A percentile compares a stretch with the other conserved stretches of the same genome.
Evolutionary conservation across 2,888 invertebrate genomes (phyloP).

Genomic region (Ellobium chinense): DNA sequence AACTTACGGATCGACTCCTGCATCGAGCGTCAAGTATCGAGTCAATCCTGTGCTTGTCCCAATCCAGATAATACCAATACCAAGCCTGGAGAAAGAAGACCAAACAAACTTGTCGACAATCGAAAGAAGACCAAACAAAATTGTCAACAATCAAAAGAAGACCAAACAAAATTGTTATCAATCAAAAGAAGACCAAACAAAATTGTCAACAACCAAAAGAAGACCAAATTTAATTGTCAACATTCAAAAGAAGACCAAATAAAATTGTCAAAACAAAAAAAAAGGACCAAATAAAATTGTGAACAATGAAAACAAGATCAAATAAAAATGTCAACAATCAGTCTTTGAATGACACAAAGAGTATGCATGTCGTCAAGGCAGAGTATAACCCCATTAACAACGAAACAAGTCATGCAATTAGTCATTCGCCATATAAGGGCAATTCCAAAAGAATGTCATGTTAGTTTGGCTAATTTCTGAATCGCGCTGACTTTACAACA

Average conservation of each 20-base stretch:
- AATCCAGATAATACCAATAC: constrained; percentile 71
- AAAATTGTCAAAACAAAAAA: background rate
- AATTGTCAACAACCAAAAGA: background rate
- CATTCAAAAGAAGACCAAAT: background rate
- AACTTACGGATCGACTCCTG: background rate
- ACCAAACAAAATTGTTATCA: background rate
- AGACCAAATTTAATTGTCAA: background rate
- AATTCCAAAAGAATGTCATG: too few species aligned
- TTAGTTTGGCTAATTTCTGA: too few species aligned
- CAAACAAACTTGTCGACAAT: background rate
- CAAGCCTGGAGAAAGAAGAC: constrained; percentile 66
- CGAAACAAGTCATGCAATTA: too few species aligned
- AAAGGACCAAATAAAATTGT: background rate
- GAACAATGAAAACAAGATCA: background rate
- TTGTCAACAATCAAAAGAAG: background rate
- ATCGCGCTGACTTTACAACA: too few species aligned
- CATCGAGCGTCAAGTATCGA: constrained; percentile 56
- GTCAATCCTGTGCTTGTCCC: constrained; percentile 74
- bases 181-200: background rate
- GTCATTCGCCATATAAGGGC: too few species aligned
- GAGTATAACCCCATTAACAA: too few species aligned
- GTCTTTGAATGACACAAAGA: too few species aligned
- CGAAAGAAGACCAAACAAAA: background rate
- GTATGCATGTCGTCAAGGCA: too few species aligned
- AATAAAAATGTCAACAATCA: too few species aligned